Percentiles rank a stretch among this genome's conserved stretches.
Evolutionary conservation across 37 sponge, comb jelly and placozoan genomes (phyloP).

Genomic region (Spongilla lacustris): DNA sequence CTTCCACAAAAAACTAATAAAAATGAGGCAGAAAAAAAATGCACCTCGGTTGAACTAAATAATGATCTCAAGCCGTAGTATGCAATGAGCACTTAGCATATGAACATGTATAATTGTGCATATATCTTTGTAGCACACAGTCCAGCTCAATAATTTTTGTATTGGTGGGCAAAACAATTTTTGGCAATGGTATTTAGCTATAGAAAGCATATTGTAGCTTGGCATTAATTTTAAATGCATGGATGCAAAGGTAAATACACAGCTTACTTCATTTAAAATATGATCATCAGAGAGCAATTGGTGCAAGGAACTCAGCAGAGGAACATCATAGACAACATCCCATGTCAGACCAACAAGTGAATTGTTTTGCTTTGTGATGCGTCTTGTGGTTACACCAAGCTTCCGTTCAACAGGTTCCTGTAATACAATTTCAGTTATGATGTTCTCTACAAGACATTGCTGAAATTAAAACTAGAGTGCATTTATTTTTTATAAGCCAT

Average conservation of each 20-base stretch:
- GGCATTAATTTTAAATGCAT: too few relatives aligned
- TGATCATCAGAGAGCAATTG: neutral
- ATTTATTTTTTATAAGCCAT: too few relatives aligned
- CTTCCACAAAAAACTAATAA: conserved; percentile 32
- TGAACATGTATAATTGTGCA: neutral
- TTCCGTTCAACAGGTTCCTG: conserved; percentile 9
- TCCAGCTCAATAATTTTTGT: too few relatives aligned
- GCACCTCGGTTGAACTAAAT: neutral
- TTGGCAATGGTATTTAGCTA: too few relatives aligned
- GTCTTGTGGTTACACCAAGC: neutral
- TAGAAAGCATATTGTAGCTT: too few relatives aligned
- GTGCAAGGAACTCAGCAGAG: conserved; percentile 9
- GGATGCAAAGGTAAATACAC: neutral
- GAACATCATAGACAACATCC: conserved; percentile 19
- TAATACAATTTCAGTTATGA: too few relatives aligned
- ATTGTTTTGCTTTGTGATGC: neutral
- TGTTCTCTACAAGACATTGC: too few relatives aligned
- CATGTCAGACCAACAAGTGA: too few relatives aligned
- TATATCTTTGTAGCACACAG: neutral
- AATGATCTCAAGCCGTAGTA: neutral
- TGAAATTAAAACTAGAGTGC: too few relatives aligned
- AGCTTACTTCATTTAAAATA: neutral
- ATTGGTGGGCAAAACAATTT: too few relatives aligned
- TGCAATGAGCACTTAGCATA: conserved; percentile 8
- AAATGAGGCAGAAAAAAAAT: neutral